These are phyloP conservation scores for Nerophis ophidion DNA, from an alignment of 2,113 vertebrate species.

Conservation along the genomic window DNA sequence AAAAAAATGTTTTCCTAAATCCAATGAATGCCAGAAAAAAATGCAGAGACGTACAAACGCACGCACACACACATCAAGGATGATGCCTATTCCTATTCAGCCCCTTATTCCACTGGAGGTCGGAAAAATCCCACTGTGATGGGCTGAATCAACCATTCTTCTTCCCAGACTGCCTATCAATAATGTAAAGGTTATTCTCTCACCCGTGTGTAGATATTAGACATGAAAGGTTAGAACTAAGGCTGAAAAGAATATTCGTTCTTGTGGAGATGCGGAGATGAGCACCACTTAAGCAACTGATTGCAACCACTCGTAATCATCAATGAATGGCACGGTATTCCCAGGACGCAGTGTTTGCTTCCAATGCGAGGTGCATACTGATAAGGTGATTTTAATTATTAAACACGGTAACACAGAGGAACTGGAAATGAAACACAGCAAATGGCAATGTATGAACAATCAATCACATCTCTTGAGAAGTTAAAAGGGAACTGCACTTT, in stretches of 20 bases:
- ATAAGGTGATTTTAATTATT: background rate
- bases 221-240: background rate
- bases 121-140: conserved; percentile 3
- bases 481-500: too few species aligned
- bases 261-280: background rate
- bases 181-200: conserved; percentile 11
- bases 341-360: background rate
- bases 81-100: conserved; percentile 2
- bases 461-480: too few species aligned
- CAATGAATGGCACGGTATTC: background rate
- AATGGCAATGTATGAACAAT: too few species aligned
- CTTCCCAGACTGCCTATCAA: conserved; percentile 7
- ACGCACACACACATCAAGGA: background rate
- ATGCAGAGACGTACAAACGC: background rate
- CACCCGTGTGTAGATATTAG: conserved; percentile 1
- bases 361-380: background rate
- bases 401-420: background rate
- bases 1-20: background rate
- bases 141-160: conserved; percentile 6
- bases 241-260: background rate
- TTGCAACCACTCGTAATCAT: background rate
- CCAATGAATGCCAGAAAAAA: background rate
- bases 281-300: background rate
- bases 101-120: conserved; percentile 1
- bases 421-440: too few species aligned